These are phyloP conservation scores for Tortricodes alternella DNA, from an alignment of 2,888 invertebrate species.

Conservation along the genomic window DNA sequence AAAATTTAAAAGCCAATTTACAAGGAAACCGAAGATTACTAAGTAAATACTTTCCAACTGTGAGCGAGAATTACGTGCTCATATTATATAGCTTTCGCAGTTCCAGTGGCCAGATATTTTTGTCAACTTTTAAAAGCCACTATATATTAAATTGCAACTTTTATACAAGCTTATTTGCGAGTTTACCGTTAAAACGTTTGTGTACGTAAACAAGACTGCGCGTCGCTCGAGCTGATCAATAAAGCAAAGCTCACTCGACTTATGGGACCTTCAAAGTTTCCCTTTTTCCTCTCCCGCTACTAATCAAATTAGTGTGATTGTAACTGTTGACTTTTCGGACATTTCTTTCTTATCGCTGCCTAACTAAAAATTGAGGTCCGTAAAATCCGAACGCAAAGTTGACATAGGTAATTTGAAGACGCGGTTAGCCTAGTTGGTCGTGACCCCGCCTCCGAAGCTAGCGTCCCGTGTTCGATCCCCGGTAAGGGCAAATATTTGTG, in stretches of 20 bases:
- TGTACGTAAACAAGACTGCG: slow-evolving; percentile 31
- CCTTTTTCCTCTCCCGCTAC: slow-evolving; percentile 37
- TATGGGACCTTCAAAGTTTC: slow-evolving; percentile 45
- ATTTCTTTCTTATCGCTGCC: too few species aligned
- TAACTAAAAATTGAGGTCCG: too few species aligned
- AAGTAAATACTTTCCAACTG: neutral
- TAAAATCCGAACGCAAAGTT: too few species aligned
- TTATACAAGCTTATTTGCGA: neutral
- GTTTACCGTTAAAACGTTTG: slow-evolving; percentile 9
- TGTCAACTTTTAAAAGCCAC: too few species aligned
- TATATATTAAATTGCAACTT: too few species aligned
- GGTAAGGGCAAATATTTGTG: too few species aligned
- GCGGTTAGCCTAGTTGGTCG: too few species aligned
- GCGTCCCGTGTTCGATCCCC: too few species aligned
- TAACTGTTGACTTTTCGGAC: slow-evolving; percentile 29
- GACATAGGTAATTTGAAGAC: too few species aligned
- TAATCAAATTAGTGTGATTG: slow-evolving; percentile 41
- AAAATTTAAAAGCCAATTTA: slow-evolving; percentile 9
- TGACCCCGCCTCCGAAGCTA: too few species aligned
- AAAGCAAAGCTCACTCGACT: slow-evolving; percentile 45
- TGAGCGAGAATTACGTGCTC: neutral
- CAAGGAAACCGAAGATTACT: slow-evolving; percentile 5
- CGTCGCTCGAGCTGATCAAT: slow-evolving; percentile 41
- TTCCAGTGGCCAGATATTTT: too few species aligned
- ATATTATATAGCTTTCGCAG: too few species aligned